A percentile compares a stretch with the other conserved stretches of the same genome.
phyloP scores from a whole-genome alignment of 2,797 vertebrate genomes.

The Antennarius maculatus region DNA sequence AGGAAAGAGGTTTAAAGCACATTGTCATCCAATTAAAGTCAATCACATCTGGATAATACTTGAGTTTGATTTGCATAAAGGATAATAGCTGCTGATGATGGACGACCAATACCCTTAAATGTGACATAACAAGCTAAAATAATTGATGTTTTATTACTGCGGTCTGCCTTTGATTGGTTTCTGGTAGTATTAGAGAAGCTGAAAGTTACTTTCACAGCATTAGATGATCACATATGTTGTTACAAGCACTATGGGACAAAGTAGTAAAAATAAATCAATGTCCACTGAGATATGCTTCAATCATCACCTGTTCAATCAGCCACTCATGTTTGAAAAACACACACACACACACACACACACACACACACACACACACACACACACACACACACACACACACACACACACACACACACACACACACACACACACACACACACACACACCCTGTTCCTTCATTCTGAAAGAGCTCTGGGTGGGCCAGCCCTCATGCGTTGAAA shows the following conservation, averaged over 20 bases:
- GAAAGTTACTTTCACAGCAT: conserved; percentile 35
- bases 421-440: conserved; percentile 5
- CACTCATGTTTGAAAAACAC: conserved; percentile 38
- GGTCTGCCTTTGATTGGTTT: conserved; percentile 35
- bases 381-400: conserved; percentile 1
- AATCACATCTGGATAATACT: conserved; percentile 18
- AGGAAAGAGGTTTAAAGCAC: conserved; percentile 35
- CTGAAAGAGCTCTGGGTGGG: conserved; percentile 63
- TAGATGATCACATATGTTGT: conserved; percentile 40
- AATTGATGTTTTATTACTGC: conserved; percentile 14
- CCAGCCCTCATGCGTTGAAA: conserved; percentile 46
- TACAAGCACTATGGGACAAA: conserved; percentile 21
- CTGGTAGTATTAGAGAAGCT: conserved; percentile 29
- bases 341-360: conserved; percentile 3
- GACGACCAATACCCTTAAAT: conserved; percentile 37
- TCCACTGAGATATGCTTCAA: conserved; percentile 34
- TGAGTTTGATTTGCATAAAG: conserved; percentile 13
- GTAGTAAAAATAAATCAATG: conserved; percentile 44
- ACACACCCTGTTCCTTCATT: conserved; percentile 36
- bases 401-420: conserved; percentile 11
- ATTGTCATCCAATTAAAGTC: conserved; percentile 31
- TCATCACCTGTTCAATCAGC: conserved; percentile 43
- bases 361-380: conserved; percentile 31
- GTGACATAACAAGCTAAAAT: conserved; percentile 30
- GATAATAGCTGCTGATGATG: conserved; percentile 20